phyloP scores from a whole-genome alignment of 2,888 invertebrate genomes.

The Oligia latruncula region DNA sequence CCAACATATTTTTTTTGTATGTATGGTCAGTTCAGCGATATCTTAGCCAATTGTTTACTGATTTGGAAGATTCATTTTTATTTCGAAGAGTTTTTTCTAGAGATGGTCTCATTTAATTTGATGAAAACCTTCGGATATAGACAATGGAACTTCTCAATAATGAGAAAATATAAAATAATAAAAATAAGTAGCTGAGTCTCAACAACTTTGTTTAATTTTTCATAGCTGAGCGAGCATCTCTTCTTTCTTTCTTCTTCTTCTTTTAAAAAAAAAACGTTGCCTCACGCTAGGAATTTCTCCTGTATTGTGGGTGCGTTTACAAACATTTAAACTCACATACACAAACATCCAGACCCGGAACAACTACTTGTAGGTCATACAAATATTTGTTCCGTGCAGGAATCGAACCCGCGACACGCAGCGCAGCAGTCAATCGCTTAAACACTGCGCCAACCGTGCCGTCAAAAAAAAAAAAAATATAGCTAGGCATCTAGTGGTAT shows the following conservation, averaged over 20 bases:
- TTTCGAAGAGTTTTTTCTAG: background rate
- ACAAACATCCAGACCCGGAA: no score
- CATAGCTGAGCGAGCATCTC: background rate
- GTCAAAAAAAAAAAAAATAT: no score
- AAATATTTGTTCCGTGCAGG: no score
- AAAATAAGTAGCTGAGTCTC: background rate
- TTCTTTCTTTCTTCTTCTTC: no score
- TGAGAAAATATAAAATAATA: background rate
- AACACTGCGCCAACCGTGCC: no score
- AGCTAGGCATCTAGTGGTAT: background rate
- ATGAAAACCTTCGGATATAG: background rate
- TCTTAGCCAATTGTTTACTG: background rate
- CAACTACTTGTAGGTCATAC: no score
- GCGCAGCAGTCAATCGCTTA: no score
- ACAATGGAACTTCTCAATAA: background rate
- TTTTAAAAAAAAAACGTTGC: no score
- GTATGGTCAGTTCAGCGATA: background rate
- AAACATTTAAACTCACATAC: no score
- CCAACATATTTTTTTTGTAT: background rate
- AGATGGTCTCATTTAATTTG: background rate
- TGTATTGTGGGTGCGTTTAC: no score
- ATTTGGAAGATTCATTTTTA: background rate
- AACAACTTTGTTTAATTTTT: background rate
- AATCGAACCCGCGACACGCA: no score
- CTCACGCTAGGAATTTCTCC: no score